Conservation (phyloP, 35 echinoderm and acorn worm genomes). For the Chiridota heheva region DNA sequence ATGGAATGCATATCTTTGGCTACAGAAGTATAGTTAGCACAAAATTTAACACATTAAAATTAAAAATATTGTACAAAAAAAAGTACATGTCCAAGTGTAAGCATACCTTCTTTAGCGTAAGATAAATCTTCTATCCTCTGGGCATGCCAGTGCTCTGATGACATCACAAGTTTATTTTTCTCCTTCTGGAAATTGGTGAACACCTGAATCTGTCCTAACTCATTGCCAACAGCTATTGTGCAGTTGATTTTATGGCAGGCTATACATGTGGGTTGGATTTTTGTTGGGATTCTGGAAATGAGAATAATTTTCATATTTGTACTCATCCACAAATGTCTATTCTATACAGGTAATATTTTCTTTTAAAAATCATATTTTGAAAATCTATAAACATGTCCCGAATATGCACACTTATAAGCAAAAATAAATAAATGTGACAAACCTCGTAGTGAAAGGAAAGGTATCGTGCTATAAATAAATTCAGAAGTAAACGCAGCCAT, state of each 20-base stretch:
- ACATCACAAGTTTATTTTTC: background rate
- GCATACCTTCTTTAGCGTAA: conserved; percentile 77
- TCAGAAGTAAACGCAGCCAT: no score
- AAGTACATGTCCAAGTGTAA: background rate
- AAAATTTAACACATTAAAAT: background rate
- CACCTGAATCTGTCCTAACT: conserved; percentile 56
- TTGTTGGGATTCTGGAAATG: no score
- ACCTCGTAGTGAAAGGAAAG: no score
- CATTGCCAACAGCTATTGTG: conserved; percentile 76
- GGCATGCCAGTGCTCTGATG: conserved; percentile 86
- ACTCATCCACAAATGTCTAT: no score
- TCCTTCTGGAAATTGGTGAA: conserved; percentile 59
- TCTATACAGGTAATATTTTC: no score
- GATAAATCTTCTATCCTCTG: conserved; percentile 76
- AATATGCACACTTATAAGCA: no score
- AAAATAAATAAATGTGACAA: no score
- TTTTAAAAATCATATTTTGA: no score
- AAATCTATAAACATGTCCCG: no score
- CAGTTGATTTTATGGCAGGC: conserved; percentile 75
- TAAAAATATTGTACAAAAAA: background rate
- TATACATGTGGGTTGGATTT: conserved; percentile 64
- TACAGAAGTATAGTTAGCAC: background rate
- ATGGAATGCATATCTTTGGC: background rate
- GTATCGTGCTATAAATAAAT: no score
- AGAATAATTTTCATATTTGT: no score